Evolutionary conservation across 2,888 invertebrate genomes (phyloP), one percentile per base, ranked within the genome.

Genomic region (Agrochola macilenta): DNA sequence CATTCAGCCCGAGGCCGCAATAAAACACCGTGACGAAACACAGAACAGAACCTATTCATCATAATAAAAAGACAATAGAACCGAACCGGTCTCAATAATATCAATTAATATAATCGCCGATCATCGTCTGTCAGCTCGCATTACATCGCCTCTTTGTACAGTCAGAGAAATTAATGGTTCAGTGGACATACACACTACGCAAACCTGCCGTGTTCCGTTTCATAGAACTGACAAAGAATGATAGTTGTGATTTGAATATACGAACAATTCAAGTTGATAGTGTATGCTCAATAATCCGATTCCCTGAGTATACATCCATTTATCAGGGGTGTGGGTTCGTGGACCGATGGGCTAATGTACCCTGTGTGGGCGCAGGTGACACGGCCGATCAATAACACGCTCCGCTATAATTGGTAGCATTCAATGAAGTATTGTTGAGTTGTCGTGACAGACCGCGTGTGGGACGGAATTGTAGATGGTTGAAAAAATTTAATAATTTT

Each of bases 351-450:
- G 88, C 87, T 88, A 85, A 85, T 74, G 85, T 85, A 64, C 84
- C 78, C 84, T 80, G 76, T 74, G 93, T 93, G 92, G 93, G 92
- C 87, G 91, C 75, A 84, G 88, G 79, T 87, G 90, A 91, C 92
- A 89, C 88, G 90, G 90, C 86, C 90, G 91, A 93, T 94, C 93
- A 92, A 92, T 93, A 92, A 88, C 85, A 84, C 73, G 80, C 63
- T 60, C 78, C 71, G 39, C 92, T 91, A 85, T 91, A 92, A 86
- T 90, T 91, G 93, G 93, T 76, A 85, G 83, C 84, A 84, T 88
- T 89, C 90, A 88, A 88, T 89, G 89, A 88, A 87, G 84, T 88
- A 90, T 89, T 91, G 91, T 91, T 83, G 79, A 78, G 68, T 17
- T 82, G 86, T 86, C 86, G 85, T 79, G 78, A 81, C 84, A 78